A percentile compares a stretch with the other conserved stretches of the same genome.
Conservation (phyloP, 2,113 vertebrate species). For the Lasiurus borealis region DNA sequence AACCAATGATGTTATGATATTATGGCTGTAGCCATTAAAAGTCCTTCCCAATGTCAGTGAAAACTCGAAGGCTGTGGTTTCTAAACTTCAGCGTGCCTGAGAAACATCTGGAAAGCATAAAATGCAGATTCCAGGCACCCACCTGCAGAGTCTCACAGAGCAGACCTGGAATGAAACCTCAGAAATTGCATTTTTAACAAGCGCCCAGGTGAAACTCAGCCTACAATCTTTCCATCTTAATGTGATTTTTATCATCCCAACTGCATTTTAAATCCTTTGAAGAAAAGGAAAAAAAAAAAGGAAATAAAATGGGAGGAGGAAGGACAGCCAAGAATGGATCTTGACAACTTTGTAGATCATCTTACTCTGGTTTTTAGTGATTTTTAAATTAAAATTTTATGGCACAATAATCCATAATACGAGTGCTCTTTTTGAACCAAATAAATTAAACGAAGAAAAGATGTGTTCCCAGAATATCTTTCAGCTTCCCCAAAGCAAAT, state of each 20-base stretch:
- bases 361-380: conserved; percentile 49
- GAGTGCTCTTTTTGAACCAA: conserved; percentile 45
- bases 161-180: conserved; percentile 62
- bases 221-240: conserved; percentile 70
- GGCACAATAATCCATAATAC: conserved; percentile 54
- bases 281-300: conserved; percentile 36
- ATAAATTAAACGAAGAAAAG: conserved; percentile 57
- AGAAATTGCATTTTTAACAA: conserved; percentile 59
- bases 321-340: conserved; percentile 40
- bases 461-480: conserved; percentile 52
- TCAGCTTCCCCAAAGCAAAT: conserved; percentile 39
- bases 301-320: not conserved
- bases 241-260: conserved; percentile 68
- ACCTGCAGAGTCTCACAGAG: conserved; percentile 31
- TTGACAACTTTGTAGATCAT: conserved; percentile 64
- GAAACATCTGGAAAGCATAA: conserved; percentile 69
- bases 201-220: conserved; percentile 72
- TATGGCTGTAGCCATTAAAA: conserved; percentile 53
- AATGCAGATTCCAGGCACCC: conserved; percentile 55
- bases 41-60: conserved; percentile 65
- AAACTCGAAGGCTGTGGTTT: conserved; percentile 46
- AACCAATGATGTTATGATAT: conserved; percentile 48
- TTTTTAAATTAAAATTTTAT: conserved; percentile 71
- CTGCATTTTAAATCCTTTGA: conserved; percentile 66
- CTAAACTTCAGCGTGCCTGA: not conserved